Evolutionary conservation across 2,888 invertebrate genomes (phyloP).

Genomic region (Spodoptera picta): DNA sequence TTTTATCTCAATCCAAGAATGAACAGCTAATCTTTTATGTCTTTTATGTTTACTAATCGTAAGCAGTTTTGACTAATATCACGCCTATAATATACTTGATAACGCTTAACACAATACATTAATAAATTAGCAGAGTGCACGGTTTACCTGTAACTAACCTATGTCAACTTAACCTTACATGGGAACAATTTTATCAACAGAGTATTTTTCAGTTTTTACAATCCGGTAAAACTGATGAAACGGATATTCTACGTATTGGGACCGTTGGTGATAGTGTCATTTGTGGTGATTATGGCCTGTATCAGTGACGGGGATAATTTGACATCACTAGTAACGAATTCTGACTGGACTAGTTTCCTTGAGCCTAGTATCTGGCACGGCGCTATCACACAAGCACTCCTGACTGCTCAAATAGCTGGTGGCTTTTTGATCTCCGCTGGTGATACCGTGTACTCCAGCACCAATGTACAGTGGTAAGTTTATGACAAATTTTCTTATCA

Average conservation of each 20-base stretch:
- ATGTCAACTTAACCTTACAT: neutral
- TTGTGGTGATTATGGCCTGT: constrained; percentile 58
- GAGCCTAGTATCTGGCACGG: constrained; percentile 74
- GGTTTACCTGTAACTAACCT: too few species aligned
- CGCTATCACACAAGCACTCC: constrained; percentile 73
- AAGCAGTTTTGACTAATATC: too few species aligned
- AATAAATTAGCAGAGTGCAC: too few species aligned
- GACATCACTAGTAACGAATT: constrained; percentile 56
- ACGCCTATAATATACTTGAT: too few species aligned
- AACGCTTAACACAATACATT: too few species aligned
- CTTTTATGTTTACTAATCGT: too few species aligned
- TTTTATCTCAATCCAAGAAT: too few species aligned
- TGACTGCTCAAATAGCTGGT: constrained; percentile 76
- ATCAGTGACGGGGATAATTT: constrained; percentile 63
- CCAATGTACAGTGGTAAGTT: constrained; percentile 77
- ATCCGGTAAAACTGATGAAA: constrained; percentile 78
- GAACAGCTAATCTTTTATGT: too few species aligned
- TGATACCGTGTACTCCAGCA: constrained; percentile 73
- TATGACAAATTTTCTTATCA: neutral
- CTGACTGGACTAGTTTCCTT: constrained; percentile 68
- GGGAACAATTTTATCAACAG: constrained; percentile 46
- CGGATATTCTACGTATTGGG: constrained; percentile 71
- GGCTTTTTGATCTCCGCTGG: constrained; percentile 78
- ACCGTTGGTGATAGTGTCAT: constrained; percentile 64
- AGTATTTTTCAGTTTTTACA: constrained; percentile 75